Base-by-base conservation (phyloP, 2,113 vertebrate species). In the Festucalex cinctus region DNA sequence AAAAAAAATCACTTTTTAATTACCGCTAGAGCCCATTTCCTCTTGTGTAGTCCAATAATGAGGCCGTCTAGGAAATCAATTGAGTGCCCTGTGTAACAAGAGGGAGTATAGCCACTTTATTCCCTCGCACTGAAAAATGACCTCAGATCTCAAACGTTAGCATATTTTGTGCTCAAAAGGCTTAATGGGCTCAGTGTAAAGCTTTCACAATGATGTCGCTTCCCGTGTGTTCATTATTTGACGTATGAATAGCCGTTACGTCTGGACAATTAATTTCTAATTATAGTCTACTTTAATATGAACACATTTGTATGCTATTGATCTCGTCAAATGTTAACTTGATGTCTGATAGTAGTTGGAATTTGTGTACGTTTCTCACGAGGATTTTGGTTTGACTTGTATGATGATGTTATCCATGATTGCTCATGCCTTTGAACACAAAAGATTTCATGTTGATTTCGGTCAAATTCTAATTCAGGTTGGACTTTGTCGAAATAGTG, bases 11-110 rank as follows among this genome's bases (percentile, higher is more conserved):
- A 26, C 60, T 62, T 62, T 62, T 62, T 62, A 62, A 62, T 62
- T 62, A 62, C 60, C 39, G 37, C 39, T 43, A 7, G 39, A 62
- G 39, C 60, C 39, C 39, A 43, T 62, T 62, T 62, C 39, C 39
- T 62, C 60, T 44, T 62, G 60, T 62, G 60, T 62, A 62, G 60
- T 43, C 60, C 60, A 62, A 62, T 62, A 62, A 62, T 62, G 60
- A 62, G 60, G 13, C 60, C 14, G 22, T 62, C 60, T n/a, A 62
- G 37, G 14, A 62, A 62, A 62, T 62, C 60, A 62, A 62, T 62
- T 62, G 13, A 62, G 60, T 43, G 60, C 60, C 22, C 60, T 44
- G 2, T 62, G 36, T 62, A 44, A 62, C 60, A 62, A 43, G 60
- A 26, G 60, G 22, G 60, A 43, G 36, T 16, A n/a, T n/a, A 62